Evolutionary conservation across 2,113 vertebrate species (phyloP).

Genomic region (Formicarius rufipectus): DNA sequence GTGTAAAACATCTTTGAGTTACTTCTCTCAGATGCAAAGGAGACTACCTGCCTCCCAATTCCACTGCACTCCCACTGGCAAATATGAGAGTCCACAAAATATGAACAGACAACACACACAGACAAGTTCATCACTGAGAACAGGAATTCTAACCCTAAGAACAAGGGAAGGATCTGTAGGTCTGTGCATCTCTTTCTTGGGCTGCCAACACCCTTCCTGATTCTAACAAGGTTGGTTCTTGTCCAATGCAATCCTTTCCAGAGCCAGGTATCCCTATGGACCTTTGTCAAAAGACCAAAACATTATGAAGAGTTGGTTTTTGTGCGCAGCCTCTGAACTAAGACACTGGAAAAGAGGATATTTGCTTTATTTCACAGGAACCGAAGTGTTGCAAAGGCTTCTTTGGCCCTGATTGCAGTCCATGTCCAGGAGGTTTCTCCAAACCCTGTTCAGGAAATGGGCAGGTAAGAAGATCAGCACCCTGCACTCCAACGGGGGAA

Average conservation of each 20-base stretch:
- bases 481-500: fast-evolving
- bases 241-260: not conserved
- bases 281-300: not conserved
- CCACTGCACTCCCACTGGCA: not conserved
- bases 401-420: slow-evolving; percentile 84
- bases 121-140: fast-evolving
- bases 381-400: slow-evolving; percentile 88
- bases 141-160: not conserved
- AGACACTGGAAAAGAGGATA: not conserved
- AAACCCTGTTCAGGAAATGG: slow-evolving; percentile 86
- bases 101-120: not conserved
- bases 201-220: not conserved
- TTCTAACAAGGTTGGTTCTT: not conserved
- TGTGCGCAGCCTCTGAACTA: not conserved
- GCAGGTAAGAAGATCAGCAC: slow-evolving; percentile 71
- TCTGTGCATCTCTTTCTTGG: not conserved
- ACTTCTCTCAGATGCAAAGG: not conserved
- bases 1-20: not conserved
- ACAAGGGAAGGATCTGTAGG: not conserved
- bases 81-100: fast-evolving
- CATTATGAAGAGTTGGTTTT: fast-evolving
- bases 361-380: slow-evolving; percentile 70
- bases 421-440: slow-evolving; percentile 85
- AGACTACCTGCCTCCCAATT: not conserved
- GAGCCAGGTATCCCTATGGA: not conserved